Evolutionary conservation across 2,888 invertebrate genomes (phyloP), one percentile per base, ranked within the genome.

Genomic region (Parasteatoda lunata): DNA sequence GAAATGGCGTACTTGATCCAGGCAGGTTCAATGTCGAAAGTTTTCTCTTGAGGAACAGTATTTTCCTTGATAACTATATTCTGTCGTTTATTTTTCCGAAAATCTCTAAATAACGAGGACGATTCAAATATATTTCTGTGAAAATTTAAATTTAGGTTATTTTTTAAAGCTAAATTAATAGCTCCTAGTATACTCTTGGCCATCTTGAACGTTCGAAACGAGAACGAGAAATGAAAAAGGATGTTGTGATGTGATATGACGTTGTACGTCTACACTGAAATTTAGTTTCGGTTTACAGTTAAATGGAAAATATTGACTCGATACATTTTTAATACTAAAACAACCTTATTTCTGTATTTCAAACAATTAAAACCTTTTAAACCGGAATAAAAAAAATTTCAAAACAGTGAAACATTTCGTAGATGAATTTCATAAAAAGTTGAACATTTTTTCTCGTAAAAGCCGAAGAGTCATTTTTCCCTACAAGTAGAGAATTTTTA

Each of bases 1-100:
- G 54, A 76, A 79, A 86, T 77, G 80, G 85, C 79, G 85, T 86
- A 86, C 85, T 86, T 86, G 66, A 81, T 71, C 85, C 85, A 86
- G 52, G 85, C 70, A 47, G 85, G 85, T n/a, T 71, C 85, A 65
- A 86, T 76, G 64, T 80, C 80, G 76, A 72, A 86, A 6, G 85
- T 72, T 77, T 80, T 86, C 72, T 86, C 85, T 71, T 86, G 85
- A 59, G 85, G 85, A 11, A 86, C 80, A 49, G 3, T 77, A 48
- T 86, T 77, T 77, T 86, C 85, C 30, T 80, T 86, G 6, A 81
- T 70, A 45, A 86, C 85, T 59, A 86, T 80, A 68, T 86, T 86
- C 6, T 72, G 71, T 3, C 85, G 71, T 45, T 86, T 86, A 54
- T 86, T 86, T 80, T 86, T 86, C 0, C 85, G 49, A 77, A 49